These are phyloP conservation scores for mouse (Mus musculus) DNA, from an alignment of 2,113 vertebrate species.

Conservation along the genomic window GRCm39 chr2:25757501-25758000, in stretches of 20 bases:
- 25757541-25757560: fast-evolving
- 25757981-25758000: not conserved
- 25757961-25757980: not conserved
- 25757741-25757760: not conserved
- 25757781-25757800: no score
- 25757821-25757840: not conserved
- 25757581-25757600: not conserved
- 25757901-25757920: not conserved
- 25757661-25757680: not conserved
- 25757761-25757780: not conserved
- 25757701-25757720: not conserved
- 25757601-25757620: not conserved
- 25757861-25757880: not conserved
- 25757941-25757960: not conserved
- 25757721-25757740: not conserved
- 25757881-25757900: not conserved
- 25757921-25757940: not conserved
- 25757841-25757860: not conserved
- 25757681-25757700: not conserved
- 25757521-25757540: not conserved
- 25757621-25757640: not conserved
- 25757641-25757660: not conserved
- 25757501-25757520: not conserved
- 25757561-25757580: not conserved
- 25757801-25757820: not conserved